Conservation (phyloP, 30 jellyfish, hydroid and myxozoan species). For the Turritopsis dohrnii region DNA sequence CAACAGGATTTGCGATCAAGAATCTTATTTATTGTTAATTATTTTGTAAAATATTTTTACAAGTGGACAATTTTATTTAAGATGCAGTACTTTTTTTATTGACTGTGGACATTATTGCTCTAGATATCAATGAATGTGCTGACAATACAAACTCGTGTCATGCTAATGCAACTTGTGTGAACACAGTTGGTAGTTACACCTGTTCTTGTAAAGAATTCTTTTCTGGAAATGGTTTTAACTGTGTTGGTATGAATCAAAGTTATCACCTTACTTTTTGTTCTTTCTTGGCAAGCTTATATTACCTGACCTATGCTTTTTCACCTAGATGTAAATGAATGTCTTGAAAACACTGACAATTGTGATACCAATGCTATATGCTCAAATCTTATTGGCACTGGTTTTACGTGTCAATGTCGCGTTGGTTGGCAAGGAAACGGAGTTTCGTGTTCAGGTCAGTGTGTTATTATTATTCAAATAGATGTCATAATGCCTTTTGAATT, state of each 20-base stretch:
- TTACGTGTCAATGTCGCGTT: constrained; percentile 5
- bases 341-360: constrained; percentile 11
- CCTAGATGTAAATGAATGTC: constrained; percentile 7
- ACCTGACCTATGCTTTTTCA: neutral
- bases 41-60: too few relatives aligned
- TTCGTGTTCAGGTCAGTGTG: neutral
- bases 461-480: neutral
- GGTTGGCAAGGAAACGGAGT: constrained; percentile 10
- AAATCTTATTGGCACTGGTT: constrained; percentile 2
- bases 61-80: neutral
- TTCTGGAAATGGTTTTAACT: neutral
- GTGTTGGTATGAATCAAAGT: neutral
- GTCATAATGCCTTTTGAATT: too few relatives aligned
- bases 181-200: neutral
- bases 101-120: neutral
- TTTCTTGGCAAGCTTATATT: neutral
- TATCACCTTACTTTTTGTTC: neutral
- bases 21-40: too few relatives aligned
- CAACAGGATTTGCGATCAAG: too few relatives aligned
- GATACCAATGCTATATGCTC: neutral
- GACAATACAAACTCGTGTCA: neutral
- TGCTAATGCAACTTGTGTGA: constrained; percentile 3
- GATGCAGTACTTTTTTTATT: too few relatives aligned
- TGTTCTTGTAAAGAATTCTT: neutral
- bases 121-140: neutral